Percentiles rank a stretch among this genome's conserved stretches.
Conservation (phyloP, 2,113 vertebrate species). For the Pteruthius melanotis region DNA sequence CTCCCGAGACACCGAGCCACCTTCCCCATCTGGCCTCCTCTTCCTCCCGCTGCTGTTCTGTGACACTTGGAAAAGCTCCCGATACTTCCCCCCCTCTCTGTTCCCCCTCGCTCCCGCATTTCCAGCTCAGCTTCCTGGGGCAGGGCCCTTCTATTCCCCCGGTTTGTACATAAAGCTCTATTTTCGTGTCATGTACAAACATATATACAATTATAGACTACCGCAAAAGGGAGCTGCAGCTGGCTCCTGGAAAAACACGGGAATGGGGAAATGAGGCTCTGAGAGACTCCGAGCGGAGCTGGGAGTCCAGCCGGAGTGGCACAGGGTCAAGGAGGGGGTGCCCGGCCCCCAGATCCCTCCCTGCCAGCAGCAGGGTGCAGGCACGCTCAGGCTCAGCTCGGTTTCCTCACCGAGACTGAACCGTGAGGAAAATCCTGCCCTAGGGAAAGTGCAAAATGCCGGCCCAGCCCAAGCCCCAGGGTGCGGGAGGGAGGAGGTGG, state of each 20-base stretch:
- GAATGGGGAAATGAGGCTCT: fast-evolving
- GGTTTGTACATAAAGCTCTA: fast-evolving
- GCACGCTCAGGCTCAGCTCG: fast-evolving
- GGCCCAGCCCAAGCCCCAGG: not conserved
- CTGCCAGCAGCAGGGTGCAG: not conserved
- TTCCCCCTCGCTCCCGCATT: not conserved
- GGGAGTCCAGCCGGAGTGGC: not conserved
- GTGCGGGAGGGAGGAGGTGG: not conserved
- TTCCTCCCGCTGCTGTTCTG: fast-evolving
- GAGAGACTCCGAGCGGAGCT: fast-evolving
- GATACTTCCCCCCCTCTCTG: fast-evolving
- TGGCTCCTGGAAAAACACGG: not conserved
- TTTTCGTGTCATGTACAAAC: fast-evolving
- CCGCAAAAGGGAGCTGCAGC: not conserved
- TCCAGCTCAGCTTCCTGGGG: not conserved
- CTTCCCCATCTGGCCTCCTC: not conserved
- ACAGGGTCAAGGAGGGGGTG: not conserved
- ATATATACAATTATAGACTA: fast-evolving
- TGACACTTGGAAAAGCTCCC: fast-evolving
- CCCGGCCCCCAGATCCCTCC: not conserved
- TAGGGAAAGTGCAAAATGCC: not conserved
- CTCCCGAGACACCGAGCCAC: not conserved
- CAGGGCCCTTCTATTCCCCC: not conserved
- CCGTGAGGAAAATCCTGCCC: not conserved
- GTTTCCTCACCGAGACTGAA: fast-evolving